These are phyloP conservation scores for Drosophila gaucha DNA, from an alignment of 2,888 invertebrate species.

Conservation along the genomic window DNA sequence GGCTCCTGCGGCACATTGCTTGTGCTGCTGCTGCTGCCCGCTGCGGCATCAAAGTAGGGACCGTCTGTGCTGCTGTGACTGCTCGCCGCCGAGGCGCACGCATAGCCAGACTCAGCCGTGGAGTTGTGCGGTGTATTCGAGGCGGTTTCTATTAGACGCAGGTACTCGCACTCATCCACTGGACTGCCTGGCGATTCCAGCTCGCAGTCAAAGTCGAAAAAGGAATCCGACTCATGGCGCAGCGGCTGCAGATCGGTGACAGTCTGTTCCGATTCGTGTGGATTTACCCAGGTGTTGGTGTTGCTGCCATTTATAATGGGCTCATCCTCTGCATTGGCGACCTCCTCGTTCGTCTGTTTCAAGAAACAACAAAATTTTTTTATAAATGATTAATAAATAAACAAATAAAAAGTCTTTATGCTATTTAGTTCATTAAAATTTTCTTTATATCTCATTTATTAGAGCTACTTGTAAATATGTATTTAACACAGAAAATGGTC, in stretches of 20 bases:
- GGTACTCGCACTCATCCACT: constrained; percentile 87
- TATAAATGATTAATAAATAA: background rate
- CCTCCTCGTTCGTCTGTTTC: constrained; percentile 79
- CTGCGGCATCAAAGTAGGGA: constrained; percentile 85
- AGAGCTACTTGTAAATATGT: background rate
- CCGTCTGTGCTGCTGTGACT: constrained; percentile 85
- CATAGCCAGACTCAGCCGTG: constrained; percentile 85
- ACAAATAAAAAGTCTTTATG: background rate
- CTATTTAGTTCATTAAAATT: background rate
- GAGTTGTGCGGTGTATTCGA: constrained; percentile 86
- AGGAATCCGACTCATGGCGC: constrained; percentile 86
- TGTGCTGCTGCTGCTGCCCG: constrained; percentile 65
- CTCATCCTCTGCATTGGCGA: constrained; percentile 78
- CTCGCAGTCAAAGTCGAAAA: constrained; percentile 88
- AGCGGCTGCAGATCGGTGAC: constrained; percentile 86
- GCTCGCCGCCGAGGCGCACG: constrained; percentile 86
- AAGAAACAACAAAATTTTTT: too few relatives aligned
- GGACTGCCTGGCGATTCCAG: constrained; percentile 90
- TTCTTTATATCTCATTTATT: background rate
- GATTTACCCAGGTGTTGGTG: constrained; percentile 83
- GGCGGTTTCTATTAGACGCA: constrained; percentile 85
- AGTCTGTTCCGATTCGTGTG: constrained; percentile 80
- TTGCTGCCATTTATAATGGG: constrained; percentile 81
- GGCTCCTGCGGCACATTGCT: constrained; percentile 36
- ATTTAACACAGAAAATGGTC: background rate